Evolutionary conservation across 2,888 invertebrate species (phyloP).

Genomic region (Branchellion lobata): DNA sequence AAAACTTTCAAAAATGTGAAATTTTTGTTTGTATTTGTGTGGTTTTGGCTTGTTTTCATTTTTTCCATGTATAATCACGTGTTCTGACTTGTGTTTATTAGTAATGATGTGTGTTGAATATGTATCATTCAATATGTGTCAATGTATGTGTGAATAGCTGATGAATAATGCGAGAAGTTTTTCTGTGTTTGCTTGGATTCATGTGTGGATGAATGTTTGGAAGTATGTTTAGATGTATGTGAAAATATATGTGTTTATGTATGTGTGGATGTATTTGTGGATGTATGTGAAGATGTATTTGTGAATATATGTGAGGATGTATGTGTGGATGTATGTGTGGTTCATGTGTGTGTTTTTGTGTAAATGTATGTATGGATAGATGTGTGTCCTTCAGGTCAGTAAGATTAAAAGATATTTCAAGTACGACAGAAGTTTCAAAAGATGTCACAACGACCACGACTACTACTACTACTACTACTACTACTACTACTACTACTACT

Average conservation of each 20-base stretch:
- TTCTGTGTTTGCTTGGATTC: background rate
- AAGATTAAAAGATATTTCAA: too few relatives aligned
- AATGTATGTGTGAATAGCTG: background rate
- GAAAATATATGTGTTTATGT: background rate
- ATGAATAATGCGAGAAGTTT: too few relatives aligned
- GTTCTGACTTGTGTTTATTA: too few relatives aligned
- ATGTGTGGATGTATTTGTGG: background rate
- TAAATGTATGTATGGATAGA: background rate
- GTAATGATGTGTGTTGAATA: too few relatives aligned
- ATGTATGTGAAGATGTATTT: background rate
- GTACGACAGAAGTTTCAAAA: too few relatives aligned
- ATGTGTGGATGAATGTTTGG: background rate
- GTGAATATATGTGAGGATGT: background rate
- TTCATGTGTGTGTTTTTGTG: slow-evolving; percentile 6
- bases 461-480: too few relatives aligned
- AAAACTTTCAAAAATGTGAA: too few relatives aligned
- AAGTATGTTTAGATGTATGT: background rate
- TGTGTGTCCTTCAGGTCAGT: background rate
- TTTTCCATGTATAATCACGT: too few relatives aligned
- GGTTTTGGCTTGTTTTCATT: too few relatives aligned
- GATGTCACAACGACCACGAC: too few relatives aligned
- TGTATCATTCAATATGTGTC: background rate
- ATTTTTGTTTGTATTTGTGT: too few relatives aligned
- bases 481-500: too few relatives aligned
- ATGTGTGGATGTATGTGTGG: background rate